Conservation (phyloP, 2,888 invertebrate genomes). For the Netelia inedita region DNA sequence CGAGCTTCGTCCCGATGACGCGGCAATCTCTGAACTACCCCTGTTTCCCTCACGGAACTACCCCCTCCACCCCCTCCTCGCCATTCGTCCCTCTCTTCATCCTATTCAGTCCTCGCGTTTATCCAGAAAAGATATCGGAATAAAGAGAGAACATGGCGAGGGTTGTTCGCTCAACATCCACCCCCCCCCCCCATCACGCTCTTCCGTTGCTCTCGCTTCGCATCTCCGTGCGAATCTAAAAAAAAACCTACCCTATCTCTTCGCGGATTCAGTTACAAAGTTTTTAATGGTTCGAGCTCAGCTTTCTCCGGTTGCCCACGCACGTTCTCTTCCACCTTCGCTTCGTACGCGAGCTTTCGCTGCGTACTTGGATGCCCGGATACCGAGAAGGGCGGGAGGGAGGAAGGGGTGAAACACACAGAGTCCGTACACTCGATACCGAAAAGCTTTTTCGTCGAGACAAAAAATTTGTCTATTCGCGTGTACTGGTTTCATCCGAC, state of each 20-base stretch:
- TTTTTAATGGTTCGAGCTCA: conserved; percentile 64
- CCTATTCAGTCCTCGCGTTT: too few relatives aligned
- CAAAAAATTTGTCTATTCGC: conserved; percentile 27
- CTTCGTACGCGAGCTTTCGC: neutral
- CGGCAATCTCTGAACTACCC: conserved; percentile 18
- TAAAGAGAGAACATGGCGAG: neutral
- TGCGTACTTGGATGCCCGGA: neutral
- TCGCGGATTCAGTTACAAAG: conserved; percentile 60
- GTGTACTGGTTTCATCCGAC: neutral
- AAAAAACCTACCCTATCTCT: neutral
- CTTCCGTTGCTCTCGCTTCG: neutral
- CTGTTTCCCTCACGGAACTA: too few relatives aligned
- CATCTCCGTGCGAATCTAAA: neutral
- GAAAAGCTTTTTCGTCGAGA: conserved; percentile 51
- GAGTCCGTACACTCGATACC: conserved; percentile 37
- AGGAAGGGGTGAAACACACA: neutral
- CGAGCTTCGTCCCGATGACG: conserved; percentile 8
- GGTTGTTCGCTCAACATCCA: neutral
- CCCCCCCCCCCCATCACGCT: neutral
- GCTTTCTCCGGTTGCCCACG: conserved; percentile 23
- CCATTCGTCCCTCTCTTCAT: neutral
- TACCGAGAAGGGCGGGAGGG: too few relatives aligned
- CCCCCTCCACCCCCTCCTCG: neutral
- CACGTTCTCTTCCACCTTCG: neutral
- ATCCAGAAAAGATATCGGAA: neutral